Percentiles rank a stretch among this genome's conserved stretches.
These are phyloP conservation scores for Alethe castanea DNA, from an alignment of 2,113 vertebrate genomes.

Conservation along the genomic window DNA sequence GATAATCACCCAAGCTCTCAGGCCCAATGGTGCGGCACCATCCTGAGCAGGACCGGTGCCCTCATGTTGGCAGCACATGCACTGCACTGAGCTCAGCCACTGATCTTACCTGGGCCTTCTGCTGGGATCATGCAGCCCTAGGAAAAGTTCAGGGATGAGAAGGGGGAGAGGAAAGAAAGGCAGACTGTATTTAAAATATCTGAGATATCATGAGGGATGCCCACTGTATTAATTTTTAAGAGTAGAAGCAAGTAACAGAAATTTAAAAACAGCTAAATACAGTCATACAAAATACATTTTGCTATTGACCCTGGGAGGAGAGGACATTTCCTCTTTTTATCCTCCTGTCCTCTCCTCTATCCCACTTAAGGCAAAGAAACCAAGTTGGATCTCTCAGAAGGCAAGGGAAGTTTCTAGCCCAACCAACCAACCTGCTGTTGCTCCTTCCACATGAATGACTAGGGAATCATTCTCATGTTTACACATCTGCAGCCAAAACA, in stretches of 20 bases:
- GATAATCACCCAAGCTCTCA: neutral
- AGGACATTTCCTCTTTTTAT: neutral
- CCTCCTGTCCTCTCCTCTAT: neutral
- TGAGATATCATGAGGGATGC: neutral
- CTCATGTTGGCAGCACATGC: fast-evolving
- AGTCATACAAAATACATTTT: neutral
- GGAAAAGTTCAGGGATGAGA: neutral
- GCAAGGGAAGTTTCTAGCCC: neutral
- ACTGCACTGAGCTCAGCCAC: too few relatives aligned
- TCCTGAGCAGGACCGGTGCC: neutral
- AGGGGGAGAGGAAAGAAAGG: neutral
- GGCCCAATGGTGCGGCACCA: neutral
- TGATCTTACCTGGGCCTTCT: neutral
- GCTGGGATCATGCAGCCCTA: neutral
- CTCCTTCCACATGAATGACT: neutral
- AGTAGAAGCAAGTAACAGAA: neutral
- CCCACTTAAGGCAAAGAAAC: neutral
- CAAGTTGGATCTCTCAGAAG: neutral
- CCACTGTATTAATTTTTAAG: neutral
- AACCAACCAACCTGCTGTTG: neutral
- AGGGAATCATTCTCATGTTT: neutral
- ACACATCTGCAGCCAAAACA: neutral
- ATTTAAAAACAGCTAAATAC: neutral
- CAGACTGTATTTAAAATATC: neutral
- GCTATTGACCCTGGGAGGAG: neutral